phyloP scores from a whole-genome alignment of 2,113 vertebrate species.

The Regulus satrapa region DNA sequence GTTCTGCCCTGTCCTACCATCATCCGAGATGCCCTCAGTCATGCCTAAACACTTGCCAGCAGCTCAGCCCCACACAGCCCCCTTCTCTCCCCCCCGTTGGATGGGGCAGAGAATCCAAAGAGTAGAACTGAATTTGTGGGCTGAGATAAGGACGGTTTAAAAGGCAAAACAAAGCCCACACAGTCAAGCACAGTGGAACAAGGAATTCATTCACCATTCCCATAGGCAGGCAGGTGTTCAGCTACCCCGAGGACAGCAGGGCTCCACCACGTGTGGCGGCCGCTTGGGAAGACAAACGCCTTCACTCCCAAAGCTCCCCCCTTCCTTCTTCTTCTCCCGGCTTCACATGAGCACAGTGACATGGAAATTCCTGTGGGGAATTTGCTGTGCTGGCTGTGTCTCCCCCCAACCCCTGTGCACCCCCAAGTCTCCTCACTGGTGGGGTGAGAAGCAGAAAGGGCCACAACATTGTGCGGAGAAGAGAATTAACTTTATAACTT shows the following conservation, averaged over 20 bases:
- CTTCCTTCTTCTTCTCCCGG: background rate
- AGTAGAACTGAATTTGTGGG: background rate
- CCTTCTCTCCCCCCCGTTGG: accelerated
- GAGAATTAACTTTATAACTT: background rate
- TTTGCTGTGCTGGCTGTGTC: background rate
- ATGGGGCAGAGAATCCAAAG: background rate
- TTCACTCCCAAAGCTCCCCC: accelerated
- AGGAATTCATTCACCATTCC: background rate
- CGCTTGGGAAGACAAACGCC: background rate
- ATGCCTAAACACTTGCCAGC: background rate
- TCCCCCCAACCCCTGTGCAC: background rate
- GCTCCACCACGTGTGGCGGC: background rate
- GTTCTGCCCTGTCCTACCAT: background rate
- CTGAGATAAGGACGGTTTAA: background rate
- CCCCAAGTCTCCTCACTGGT: background rate
- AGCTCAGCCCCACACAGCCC: background rate
- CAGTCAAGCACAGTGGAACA: background rate
- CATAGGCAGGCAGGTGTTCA: background rate
- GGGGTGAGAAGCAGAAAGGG: background rate
- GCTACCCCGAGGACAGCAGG: background rate
- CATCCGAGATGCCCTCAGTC: background rate
- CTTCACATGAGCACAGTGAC: background rate
- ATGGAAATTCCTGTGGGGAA: background rate
- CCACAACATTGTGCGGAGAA: accelerated
- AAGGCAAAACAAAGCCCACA: background rate